Base-by-base conservation (phyloP, 2,797 vertebrate species). In the Molossus molossus region DNA sequence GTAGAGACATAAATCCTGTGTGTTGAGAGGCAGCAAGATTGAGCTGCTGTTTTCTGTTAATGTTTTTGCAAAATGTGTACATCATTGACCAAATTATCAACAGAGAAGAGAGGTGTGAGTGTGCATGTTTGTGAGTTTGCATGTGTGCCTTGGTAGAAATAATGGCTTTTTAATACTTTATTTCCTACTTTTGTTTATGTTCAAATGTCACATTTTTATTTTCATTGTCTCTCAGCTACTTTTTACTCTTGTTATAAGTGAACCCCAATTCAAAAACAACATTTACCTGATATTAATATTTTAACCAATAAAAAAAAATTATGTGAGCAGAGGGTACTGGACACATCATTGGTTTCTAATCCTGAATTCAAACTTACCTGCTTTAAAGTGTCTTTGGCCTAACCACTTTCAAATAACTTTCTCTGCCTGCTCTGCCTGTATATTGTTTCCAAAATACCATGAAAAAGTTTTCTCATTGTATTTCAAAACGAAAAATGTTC, bases 391-490 rank as follows among this genome's bases (percentile, higher is more conserved):
- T 93, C 96, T 90, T 88, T 87, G 73, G 85, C 77, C 92, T 85
- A 94, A 96, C 50, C 69, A 80, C 69, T 96, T 96, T 96, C 88
- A 96, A 97, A 96, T 95, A 58, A 92, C 82, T 97, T 98, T 96
- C 55, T 94, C 94, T 92, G 27, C 9, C 93, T 88, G 87, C 57
- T 90, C 95, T 96, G 92, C 93, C 97, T 91, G 58, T 96, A 90
- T 94, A 92, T 97, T 94, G 55, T 97, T 97, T 97, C 96, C 93
- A 97, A 94, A 98, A 97, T 96, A 97, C 89, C 96, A 96, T 96
- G 96, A 97, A 97, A 98, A 98, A 98, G 93, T 97, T 98, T 98
- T 98, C 97, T 98, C 98, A 97, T 98, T 98, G 98, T 98, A 98
- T 98, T 98, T 98, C 98, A 98, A 98, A 98, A 98, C 97, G 96